These are phyloP conservation scores for Andrena minutula DNA, from an alignment of 2,888 invertebrate genomes.

Conservation along the genomic window DNA sequence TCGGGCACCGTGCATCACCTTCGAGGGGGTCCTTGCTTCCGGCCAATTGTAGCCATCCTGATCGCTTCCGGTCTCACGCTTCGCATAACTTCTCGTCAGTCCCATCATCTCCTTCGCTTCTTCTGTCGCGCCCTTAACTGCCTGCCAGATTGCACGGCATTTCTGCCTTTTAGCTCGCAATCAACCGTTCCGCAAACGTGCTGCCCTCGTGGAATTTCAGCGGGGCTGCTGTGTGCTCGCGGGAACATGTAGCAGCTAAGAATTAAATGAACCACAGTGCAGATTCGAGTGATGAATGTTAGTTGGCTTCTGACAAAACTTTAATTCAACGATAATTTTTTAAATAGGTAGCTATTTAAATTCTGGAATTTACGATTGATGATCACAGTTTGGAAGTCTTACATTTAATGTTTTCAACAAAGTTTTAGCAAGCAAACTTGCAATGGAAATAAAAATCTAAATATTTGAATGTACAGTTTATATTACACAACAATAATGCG, in stretches of 20 bases:
- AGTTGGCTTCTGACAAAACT: too few relatives aligned
- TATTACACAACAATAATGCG: too few relatives aligned
- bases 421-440: too few relatives aligned
- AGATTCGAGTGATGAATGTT: too few relatives aligned
- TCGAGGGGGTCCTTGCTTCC: conserved; percentile 69
- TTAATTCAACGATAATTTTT: too few relatives aligned
- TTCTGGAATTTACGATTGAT: too few relatives aligned
- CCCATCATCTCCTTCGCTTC: conserved; percentile 48
- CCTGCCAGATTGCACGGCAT: conserved; percentile 50
- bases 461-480: too few relatives aligned
- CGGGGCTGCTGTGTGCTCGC: background rate
- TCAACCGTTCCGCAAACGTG: background rate
- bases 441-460: too few relatives aligned
- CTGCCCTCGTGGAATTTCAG: conserved; percentile 39
- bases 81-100: conserved; percentile 69
- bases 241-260: background rate
- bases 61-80: conserved; percentile 75
- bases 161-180: conserved; percentile 31
- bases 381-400: too few relatives aligned
- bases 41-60: conserved; percentile 69
- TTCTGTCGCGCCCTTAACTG: conserved; percentile 24
- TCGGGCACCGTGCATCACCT: conserved; percentile 52
- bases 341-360: too few relatives aligned
- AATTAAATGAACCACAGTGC: too few relatives aligned
- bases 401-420: too few relatives aligned